Evolutionary conservation across 1,140 invertebrate genomes (phyloP), one percentile per base, ranked within the genome.

Genomic region (Scaptomyza hsui): DNA sequence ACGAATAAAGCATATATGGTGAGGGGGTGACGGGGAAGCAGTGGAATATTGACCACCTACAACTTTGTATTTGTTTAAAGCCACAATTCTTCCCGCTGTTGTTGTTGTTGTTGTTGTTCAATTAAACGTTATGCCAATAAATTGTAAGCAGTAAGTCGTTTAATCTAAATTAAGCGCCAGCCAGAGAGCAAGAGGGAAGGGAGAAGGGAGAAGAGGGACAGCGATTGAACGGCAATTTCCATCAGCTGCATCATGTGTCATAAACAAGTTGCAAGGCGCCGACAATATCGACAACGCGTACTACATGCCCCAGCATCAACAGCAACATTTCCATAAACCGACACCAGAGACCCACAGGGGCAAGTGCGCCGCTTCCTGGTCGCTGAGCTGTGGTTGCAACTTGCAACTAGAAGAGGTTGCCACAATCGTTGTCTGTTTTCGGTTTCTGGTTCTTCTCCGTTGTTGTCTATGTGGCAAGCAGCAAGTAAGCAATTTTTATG

Each of bases 71-170:
- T 72, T 65, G 53, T 52, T 81, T 83, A 73, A 13, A 44, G 21
- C 26, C 56, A 45, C 39, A 37, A 37, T 29, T 51, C n/a, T 39
- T 19, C 5, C 37, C 26, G 12, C 35, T 44, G 26, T 10, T 57
- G 32, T 35, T 63, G 15, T 57, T 59, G 45, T 72, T 63, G 60
- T 70, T 73, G 71, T 60, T 72, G 71, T 80, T 85, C 86, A 89
- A 89, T 89, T 89, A 89, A 89, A 89, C 70, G 72, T 70, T 55
- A 70, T 72, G 75, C 81, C 86, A 86, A 89, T 89, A 89, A 89
- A 89, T 89, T 89, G 61, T 89, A 73, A 53, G 61, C 86, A 86
- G 78, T 82, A 77, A 89, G 72, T 75, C 86, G 75, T 78, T 89
- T 86, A 89, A 89, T 89, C 78, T 89, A 81, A 79, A 82, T 89